A percentile compares a stretch with the other conserved stretches of the same genome.
These are phyloP conservation scores for Drosophila birchii DNA, from an alignment of 2,888 invertebrate species.

Conservation along the genomic window DNA sequence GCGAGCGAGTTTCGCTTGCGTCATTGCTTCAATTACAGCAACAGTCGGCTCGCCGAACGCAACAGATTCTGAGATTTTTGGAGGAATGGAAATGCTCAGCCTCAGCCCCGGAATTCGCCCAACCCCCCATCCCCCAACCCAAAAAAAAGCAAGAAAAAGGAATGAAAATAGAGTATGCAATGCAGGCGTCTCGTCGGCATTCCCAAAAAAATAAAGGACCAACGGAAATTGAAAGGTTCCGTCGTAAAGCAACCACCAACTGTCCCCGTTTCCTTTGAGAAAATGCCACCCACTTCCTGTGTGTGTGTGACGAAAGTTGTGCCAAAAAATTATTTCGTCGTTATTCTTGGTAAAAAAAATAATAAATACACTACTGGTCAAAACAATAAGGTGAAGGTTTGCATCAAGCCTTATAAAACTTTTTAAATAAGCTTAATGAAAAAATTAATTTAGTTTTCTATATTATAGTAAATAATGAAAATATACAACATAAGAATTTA, in stretches of 20 bases:
- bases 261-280: background rate
- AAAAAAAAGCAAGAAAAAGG: background rate
- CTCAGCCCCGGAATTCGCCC: background rate
- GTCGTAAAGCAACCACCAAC: slow-evolving; percentile 35
- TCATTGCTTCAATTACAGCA: slow-evolving; percentile 68
- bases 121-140: background rate
- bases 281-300: slow-evolving; percentile 11
- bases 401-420: too few relatives aligned
- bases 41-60: slow-evolving; percentile 39
- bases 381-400: too few relatives aligned
- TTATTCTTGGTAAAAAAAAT: background rate
- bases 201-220: slow-evolving; percentile 14
- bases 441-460: too few relatives aligned
- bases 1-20: slow-evolving; percentile 57
- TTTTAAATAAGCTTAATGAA: too few relatives aligned
- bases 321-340: slow-evolving; percentile 11
- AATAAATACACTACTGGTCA: background rate
- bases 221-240: slow-evolving; percentile 72
- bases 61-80: slow-evolving; percentile 57
- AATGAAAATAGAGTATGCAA: slow-evolving; percentile 52
- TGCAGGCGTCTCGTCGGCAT: slow-evolving; percentile 3
- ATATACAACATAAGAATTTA: too few relatives aligned
- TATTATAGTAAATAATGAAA: too few relatives aligned
- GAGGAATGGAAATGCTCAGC: background rate
- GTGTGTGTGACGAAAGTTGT: slow-evolving; percentile 15